Evolutionary conservation across 2,797 vertebrate genomes (phyloP), one percentile per base, ranked within the genome.

Genomic region (Distichodus sexfasciatus): DNA sequence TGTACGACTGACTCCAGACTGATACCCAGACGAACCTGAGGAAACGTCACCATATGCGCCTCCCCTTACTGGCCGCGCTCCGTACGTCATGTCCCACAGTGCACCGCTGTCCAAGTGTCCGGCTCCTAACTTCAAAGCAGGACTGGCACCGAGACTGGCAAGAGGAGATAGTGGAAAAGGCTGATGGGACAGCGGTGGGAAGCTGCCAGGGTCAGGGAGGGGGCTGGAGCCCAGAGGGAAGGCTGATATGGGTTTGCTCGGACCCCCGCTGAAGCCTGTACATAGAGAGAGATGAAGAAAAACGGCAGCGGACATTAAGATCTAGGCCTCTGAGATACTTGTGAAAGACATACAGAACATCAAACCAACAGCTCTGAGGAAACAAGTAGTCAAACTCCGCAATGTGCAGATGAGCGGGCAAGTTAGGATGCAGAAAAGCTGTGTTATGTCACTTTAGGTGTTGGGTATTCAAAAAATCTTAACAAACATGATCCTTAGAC

Each of bases 1-100:
- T 85, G 92, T 88, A 63, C 91, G 87, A 46, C 91, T 93, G 69
- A 86, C 81, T 31, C 83, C 83, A 0, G 91, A 90, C 61, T 92
- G 87, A 79, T 85, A 91, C 23, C 90, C 86, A 0, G 86, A 90
- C 0, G 92, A 93, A 17, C 88, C 89, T 0, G 89, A 90, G 0
- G 91, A 91, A 40, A 91, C 68, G 7, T 90, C 82, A 0, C 89
- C 85, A 0, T 68, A 78, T 1, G 77, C 15, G 9, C 78, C 85
- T 0, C 75, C 77, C 74, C 86, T 88, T 59, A 79, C 76, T 0
- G 74, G 80, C 40, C 69, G 84, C 40, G 82, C 10, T 0, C 83
- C 61, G 0, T 71, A 79, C 21, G 81, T 5, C 76, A 79, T 1
- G 0, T 91, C 89, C 90, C 92, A 94, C 61, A 81, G 74, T 64